These are phyloP conservation scores for Rattus norvegicus DNA, from an alignment of 2,113 vertebrate species.

Conservation along the genomic window DNA sequence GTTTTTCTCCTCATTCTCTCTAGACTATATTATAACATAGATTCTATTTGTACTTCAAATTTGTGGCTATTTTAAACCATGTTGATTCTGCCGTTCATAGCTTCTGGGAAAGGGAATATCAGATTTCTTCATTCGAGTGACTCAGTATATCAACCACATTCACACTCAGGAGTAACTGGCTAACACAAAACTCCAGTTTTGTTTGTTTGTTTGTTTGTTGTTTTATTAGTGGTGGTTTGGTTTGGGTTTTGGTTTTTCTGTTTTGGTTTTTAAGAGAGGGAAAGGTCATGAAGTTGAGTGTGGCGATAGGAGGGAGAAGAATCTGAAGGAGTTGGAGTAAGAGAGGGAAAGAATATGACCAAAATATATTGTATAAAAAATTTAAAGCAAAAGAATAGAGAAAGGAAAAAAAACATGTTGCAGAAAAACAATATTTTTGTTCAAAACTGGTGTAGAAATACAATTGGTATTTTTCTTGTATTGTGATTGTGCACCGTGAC, in stretches of 20 bases:
- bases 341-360: not conserved
- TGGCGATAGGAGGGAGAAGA: not conserved
- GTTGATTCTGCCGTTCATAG: not conserved
- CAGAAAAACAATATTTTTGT: constrained; percentile 6
- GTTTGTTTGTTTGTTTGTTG: not conserved
- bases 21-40: not conserved
- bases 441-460: not conserved
- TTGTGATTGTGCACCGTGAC: not conserved
- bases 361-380: not conserved
- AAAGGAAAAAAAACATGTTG: not conserved
- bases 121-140: not conserved
- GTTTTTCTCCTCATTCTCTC: not conserved
- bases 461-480: not conserved
- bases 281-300: not conserved
- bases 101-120: not conserved
- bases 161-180: not conserved
- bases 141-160: not conserved
- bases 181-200: not conserved
- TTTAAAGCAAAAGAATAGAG: not conserved
- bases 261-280: not conserved
- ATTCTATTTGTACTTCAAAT: constrained; percentile 5
- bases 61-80: not conserved
- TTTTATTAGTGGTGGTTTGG: too few relatives aligned
- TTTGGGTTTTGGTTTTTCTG: not conserved
- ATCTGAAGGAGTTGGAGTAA: not conserved